A percentile compares a stretch with the other conserved stretches of the same genome.
phyloP scores from a whole-genome alignment of 2,113 vertebrate species.

The Sebastes fasciatus region DNA sequence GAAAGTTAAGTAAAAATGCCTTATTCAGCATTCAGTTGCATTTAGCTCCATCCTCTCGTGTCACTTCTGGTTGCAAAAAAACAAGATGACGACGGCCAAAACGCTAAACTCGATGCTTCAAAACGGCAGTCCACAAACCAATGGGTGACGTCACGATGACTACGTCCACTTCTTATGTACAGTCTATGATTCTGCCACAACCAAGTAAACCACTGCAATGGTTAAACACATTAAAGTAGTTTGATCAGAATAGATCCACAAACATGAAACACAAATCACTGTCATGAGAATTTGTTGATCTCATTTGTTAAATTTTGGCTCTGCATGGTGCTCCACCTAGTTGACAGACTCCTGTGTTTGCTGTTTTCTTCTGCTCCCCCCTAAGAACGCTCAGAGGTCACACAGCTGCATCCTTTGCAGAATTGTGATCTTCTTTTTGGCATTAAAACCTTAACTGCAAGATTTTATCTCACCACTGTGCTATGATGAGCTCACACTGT shows the following conservation, averaged over 20 bases:
- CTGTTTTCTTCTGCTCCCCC: not conserved
- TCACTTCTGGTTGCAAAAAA: too few relatives aligned
- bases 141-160: too few relatives aligned
- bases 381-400: constrained; percentile 42
- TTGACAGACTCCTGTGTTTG: constrained; percentile 23
- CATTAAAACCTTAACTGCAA: constrained; percentile 18
- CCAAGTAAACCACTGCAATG: not conserved
- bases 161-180: too few relatives aligned
- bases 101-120: too few relatives aligned
- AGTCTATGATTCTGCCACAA: not conserved
- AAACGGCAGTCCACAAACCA: too few relatives aligned
- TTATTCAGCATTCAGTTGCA: too few relatives aligned
- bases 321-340: constrained; percentile 8
- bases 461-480: constrained; percentile 60
- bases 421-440: constrained; percentile 40
- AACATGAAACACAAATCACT: not conserved
- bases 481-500: constrained; percentile 57
- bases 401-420: constrained; percentile 47
- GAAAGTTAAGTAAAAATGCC: too few relatives aligned
- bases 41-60: too few relatives aligned
- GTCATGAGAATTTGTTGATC: not conserved
- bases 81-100: too few relatives aligned
- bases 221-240: not conserved
- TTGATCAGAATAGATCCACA: not conserved
- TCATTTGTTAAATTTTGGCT: constrained; percentile 15